A percentile compares a stretch with the other conserved stretches of the same genome.
Conservation (phyloP, 2,888 invertebrate genomes). For the Agonopterix arenella region DNA sequence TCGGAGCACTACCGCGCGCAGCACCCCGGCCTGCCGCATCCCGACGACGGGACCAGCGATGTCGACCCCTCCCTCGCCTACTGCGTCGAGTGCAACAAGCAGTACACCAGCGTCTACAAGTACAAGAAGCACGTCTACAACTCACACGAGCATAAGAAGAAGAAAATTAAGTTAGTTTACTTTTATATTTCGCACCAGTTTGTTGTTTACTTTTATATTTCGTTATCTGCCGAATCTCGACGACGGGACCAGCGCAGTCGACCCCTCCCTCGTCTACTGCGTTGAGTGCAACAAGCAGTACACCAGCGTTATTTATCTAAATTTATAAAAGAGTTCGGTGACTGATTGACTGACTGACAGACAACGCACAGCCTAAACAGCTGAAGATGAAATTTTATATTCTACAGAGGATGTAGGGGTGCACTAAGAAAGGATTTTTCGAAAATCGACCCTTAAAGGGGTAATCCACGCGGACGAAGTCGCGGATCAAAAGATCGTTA, state of each 20-base stretch:
- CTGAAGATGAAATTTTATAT: too few relatives aligned
- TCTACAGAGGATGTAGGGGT: too few relatives aligned
- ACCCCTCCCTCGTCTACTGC: slow-evolving; percentile 33
- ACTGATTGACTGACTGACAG: too few relatives aligned
- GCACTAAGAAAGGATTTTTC: too few relatives aligned
- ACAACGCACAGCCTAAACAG: too few relatives aligned
- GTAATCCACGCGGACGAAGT: too few relatives aligned
- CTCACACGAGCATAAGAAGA: slow-evolving; percentile 25
- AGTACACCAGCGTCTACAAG: slow-evolving; percentile 32
- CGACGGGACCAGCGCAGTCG: not conserved
- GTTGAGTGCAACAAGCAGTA: slow-evolving; percentile 53
- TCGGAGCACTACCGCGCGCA: slow-evolving; percentile 18
- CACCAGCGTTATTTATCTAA: slow-evolving; percentile 25
- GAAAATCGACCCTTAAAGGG: too few relatives aligned
- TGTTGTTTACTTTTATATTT: too few relatives aligned
- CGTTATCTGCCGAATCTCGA: slow-evolving; percentile 14
- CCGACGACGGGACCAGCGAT: slow-evolving; percentile 7
- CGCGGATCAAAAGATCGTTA: too few relatives aligned
- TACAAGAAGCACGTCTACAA: slow-evolving; percentile 40
- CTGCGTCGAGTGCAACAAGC: slow-evolving; percentile 54
- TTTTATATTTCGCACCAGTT: too few relatives aligned
- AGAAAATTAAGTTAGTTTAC: too few relatives aligned
- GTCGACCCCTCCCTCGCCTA: slow-evolving; percentile 25
- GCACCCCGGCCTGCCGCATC: slow-evolving; percentile 14
- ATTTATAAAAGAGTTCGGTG: too few relatives aligned